phyloP scores from a whole-genome alignment of 2,797 vertebrate species.

The Enteromius viviparus region DNA sequence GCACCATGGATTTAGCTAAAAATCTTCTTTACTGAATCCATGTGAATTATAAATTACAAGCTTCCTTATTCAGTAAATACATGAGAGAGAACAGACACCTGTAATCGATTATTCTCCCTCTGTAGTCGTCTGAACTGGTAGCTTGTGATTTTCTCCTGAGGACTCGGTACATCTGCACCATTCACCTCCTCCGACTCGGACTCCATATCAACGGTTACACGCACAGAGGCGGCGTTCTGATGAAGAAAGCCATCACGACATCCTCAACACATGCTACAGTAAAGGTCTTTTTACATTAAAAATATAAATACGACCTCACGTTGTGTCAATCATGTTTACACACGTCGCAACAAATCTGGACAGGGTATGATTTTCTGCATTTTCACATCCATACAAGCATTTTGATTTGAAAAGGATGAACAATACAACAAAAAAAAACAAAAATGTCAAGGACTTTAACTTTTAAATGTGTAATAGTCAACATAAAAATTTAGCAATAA shows the following conservation, averaged over 20 bases:
- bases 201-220: constrained; percentile 71
- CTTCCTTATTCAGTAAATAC: neutral
- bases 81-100: constrained; percentile 20
- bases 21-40: neutral
- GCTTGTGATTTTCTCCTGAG: constrained; percentile 58
- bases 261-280: too few relatives aligned
- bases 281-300: too few relatives aligned
- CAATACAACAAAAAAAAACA: neutral
- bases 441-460: neutral
- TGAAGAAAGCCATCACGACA: constrained; percentile 21
- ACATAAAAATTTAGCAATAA: neutral
- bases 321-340: too few relatives aligned
- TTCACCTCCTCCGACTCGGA: constrained; percentile 57
- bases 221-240: constrained; percentile 72
- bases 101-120: constrained; percentile 40
- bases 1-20: neutral
- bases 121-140: constrained; percentile 62
- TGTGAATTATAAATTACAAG: neutral
- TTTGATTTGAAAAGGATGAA: neutral
- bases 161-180: constrained; percentile 45
- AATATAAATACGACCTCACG: too few relatives aligned
- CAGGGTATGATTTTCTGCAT: too few relatives aligned
- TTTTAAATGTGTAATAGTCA: neutral
- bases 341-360: too few relatives aligned
- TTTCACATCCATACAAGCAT: too few relatives aligned